Base-by-base conservation (phyloP, 2,888 invertebrate species). In the Fabriciana adippe region DNA sequence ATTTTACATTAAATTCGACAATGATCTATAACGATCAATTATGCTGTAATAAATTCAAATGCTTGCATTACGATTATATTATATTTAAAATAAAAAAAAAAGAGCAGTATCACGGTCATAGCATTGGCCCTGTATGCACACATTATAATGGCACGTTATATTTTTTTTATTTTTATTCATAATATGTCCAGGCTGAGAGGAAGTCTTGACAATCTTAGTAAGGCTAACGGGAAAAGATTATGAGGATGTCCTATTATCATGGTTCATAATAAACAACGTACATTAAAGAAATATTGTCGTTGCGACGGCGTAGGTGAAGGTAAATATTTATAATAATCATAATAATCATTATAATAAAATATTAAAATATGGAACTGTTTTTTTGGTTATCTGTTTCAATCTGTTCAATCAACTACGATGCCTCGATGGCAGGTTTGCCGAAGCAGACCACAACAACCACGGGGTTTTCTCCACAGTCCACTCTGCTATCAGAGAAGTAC, bases 151-250 rank as follows among this genome's bases (percentile, higher is more conserved):
- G 13, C n/a, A 21, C 15, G 21, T 55, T 65, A 54, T 50, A 54
- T 59, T 47, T 47, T 55, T 62, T 56, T 41, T 59, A 57, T 47
- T 66, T 60, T 66, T 66, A 64, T 56, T 61, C 60, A 65, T 63
- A 11, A 41, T 41, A 59, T 65, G 65, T 65, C 67, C 67, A 71
- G 31, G 59, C 48, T 60, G 35, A 62, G 62, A 67, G 71, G 71
- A 72, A 72, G 67, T 26, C 67, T 35, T 35, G 59, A 63, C 65
- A 63, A 60, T 64, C 31, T 41, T 65, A 8, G 51, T 62, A 59
- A 72, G 71, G 71, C 41, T 67, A 72, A 67, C 71, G 71, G 71
- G 71, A 72, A 72, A 72, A 69, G n/a, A 67, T 69, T 35, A 67
- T 63, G 55, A 71, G 69, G 65, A 69, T 64, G 71, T 66, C 61